phyloP scores from a whole-genome alignment of 1,140 invertebrate genomes.

The Lerema accius region DNA sequence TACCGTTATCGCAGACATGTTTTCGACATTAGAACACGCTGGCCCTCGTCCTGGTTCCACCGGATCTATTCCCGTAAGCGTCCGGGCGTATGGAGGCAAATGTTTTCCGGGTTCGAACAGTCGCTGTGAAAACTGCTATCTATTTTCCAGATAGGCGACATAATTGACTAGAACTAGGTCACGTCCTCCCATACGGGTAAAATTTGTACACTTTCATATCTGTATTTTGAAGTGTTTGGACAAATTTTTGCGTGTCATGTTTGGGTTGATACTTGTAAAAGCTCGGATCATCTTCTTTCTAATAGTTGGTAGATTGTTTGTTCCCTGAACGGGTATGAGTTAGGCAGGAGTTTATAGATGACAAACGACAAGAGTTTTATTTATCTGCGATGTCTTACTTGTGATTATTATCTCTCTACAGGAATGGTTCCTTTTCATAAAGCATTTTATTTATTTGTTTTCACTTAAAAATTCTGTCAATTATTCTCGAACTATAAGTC shows the following conservation, averaged over 20 bases:
- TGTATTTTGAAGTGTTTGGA: background rate
- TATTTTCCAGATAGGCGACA: conserved; percentile 23
- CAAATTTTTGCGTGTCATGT: background rate
- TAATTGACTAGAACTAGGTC: conserved; percentile 26
- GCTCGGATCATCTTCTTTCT: too few relatives aligned
- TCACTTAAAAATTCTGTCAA: too few relatives aligned
- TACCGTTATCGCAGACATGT: conserved; percentile 14
- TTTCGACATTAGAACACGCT: conserved; percentile 24
- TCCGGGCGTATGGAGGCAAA: conserved; percentile 21
- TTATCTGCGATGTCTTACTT: too few relatives aligned
- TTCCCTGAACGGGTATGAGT: too few relatives aligned
- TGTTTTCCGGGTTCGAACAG: conserved; percentile 30
- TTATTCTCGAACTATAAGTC: too few relatives aligned
- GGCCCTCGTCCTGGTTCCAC: conserved; percentile 11
- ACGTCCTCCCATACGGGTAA: background rate
- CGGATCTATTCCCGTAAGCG: conserved; percentile 21
- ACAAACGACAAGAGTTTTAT: too few relatives aligned
- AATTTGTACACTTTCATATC: background rate
- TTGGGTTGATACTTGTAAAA: background rate
- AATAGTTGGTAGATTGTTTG: too few relatives aligned
- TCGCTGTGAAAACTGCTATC: conserved; percentile 31
- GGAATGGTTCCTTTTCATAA: too few relatives aligned
- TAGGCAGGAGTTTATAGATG: too few relatives aligned
- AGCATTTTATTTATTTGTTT: too few relatives aligned
- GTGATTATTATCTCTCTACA: too few relatives aligned